These are phyloP conservation scores for Myotis vivesi DNA, from an alignment of 2,797 vertebrate genomes.

Conservation along the genomic window DNA sequence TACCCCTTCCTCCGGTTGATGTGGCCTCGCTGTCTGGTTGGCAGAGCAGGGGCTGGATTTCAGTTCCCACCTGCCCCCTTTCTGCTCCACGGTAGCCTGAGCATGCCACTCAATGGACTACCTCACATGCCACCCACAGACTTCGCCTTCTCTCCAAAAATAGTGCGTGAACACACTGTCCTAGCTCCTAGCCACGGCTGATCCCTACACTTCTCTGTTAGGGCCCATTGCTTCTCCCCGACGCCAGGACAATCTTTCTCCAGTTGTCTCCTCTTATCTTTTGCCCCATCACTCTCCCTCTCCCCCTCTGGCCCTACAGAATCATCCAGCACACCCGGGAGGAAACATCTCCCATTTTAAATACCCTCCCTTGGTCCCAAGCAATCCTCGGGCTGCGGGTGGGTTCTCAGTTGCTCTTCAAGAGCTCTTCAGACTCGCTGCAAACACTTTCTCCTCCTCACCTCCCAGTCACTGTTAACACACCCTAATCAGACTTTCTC, in stretches of 20 bases:
- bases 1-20: not conserved
- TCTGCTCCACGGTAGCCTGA: not conserved
- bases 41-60: not conserved
- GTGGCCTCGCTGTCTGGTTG: not conserved
- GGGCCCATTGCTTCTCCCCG: not conserved
- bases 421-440: not conserved
- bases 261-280: not conserved
- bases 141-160: not conserved
- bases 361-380: not conserved
- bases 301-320: not conserved
- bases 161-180: not conserved
- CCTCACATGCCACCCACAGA: not conserved
- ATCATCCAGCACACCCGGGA: not conserved
- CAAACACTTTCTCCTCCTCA: not conserved
- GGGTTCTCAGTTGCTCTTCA: not conserved
- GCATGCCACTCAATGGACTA: not conserved
- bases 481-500: constrained; percentile 5
- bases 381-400: not conserved
- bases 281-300: not conserved
- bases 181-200: not conserved
- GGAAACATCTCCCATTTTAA: not conserved
- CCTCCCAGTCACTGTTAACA: not conserved
- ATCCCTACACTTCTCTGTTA: not conserved
- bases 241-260: not conserved
- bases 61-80: not conserved